Evolutionary conservation across 2,888 invertebrate genomes (phyloP).

Genomic region (Limnephilus marmoratus): DNA sequence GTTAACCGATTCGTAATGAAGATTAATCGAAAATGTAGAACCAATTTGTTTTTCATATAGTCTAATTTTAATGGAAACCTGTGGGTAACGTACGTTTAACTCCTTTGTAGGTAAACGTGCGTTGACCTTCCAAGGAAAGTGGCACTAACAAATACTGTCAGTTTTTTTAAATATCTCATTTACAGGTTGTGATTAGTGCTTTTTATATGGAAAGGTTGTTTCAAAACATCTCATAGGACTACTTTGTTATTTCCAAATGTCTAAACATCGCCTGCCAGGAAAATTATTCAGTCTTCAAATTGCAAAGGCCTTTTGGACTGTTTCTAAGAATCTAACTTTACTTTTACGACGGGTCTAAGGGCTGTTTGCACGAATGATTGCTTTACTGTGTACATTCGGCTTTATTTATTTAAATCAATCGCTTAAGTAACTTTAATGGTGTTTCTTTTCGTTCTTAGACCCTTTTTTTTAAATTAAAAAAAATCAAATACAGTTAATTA

Average conservation of each 20-base stretch:
- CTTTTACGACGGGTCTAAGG: constrained; percentile 19
- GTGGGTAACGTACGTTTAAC: too few relatives aligned
- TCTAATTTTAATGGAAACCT: not conserved
- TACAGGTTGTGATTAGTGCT: not conserved
- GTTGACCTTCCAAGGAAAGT: not conserved
- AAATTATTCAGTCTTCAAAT: constrained; percentile 24
- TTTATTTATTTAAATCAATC: constrained; percentile 58
- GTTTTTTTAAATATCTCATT: not conserved
- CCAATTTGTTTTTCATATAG: not conserved
- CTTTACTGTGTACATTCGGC: constrained; percentile 59
- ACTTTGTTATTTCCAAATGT: not conserved
- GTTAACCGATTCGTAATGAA: too few relatives aligned
- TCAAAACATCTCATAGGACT: not conserved
- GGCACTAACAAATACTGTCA: not conserved
- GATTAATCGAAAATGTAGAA: not conserved
- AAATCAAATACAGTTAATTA: not conserved
- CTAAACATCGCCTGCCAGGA: not conserved
- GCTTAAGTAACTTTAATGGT: constrained; percentile 13
- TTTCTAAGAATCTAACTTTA: constrained; percentile 18
- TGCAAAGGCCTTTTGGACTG: constrained; percentile 26
- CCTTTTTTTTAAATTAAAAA: not conserved
- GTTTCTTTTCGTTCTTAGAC: not conserved
- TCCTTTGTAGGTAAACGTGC: not conserved
- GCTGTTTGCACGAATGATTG: constrained; percentile 62
- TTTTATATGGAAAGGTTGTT: not conserved